phyloP scores from a whole-genome alignment of 2,797 vertebrate genomes.

The Diplodus sargus region DNA sequence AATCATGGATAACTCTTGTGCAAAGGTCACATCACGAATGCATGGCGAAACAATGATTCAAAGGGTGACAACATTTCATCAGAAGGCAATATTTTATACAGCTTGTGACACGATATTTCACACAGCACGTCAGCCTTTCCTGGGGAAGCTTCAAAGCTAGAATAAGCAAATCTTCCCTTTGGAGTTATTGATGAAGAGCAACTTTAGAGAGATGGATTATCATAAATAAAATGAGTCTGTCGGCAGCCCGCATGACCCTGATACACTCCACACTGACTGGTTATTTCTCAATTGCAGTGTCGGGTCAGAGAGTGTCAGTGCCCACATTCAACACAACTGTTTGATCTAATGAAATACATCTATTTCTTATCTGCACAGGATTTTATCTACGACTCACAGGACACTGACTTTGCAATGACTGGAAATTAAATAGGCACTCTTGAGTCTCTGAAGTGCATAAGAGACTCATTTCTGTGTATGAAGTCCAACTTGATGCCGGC shows the following conservation, averaged over 20 bases:
- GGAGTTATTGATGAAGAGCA: conserved; percentile 70
- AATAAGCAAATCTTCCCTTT: conserved; percentile 50
- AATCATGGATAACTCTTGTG: conserved; percentile 34
- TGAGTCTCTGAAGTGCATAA: conserved; percentile 38
- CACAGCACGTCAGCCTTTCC: conserved; percentile 58
- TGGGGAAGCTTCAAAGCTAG: conserved; percentile 54
- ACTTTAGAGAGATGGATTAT: conserved; percentile 65
- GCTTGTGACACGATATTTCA: conserved; percentile 62
- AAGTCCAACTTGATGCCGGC: conserved; percentile 58
- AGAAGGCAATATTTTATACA: conserved; percentile 51
- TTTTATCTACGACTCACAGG: conserved; percentile 20
- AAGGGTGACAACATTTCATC: conserved; percentile 67
- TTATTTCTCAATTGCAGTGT: conserved; percentile 50
- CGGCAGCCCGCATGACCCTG: conserved; percentile 29
- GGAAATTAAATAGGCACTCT: conserved; percentile 29
- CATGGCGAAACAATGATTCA: conserved; percentile 64
- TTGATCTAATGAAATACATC: conserved; percentile 52
- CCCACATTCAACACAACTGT: conserved; percentile 34
- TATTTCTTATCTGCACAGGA: conserved; percentile 47
- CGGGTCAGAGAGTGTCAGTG: conserved; percentile 47
- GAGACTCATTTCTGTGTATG: conserved; percentile 46
- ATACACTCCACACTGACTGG: background rate
- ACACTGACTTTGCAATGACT: conserved; percentile 9
- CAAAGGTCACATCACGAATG: conserved; percentile 53
- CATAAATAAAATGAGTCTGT: conserved; percentile 66